Percentiles rank a stretch among this genome's conserved stretches.
Conservation (phyloP, 2,113 vertebrate species). For the Grammomys surdaster region DNA sequence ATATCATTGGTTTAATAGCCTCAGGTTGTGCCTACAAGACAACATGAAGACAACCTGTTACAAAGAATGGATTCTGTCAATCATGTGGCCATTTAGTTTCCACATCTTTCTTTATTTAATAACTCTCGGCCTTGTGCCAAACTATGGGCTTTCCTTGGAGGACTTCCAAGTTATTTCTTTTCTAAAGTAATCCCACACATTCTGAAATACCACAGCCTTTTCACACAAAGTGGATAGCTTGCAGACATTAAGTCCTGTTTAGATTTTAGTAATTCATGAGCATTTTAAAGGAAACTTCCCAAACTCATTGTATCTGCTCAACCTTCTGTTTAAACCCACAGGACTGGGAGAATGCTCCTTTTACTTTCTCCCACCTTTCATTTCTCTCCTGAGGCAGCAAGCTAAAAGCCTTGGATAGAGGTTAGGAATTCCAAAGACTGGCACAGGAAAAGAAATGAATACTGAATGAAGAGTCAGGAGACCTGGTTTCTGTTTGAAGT, state of each 20-base stretch:
- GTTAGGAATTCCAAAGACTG: not conserved
- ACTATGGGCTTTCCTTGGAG: constrained; percentile 65
- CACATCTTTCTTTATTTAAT: constrained; percentile 64
- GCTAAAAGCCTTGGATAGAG: not conserved
- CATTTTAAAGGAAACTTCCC: constrained; percentile 61
- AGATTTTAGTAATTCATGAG: constrained; percentile 57
- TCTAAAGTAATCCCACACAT: constrained; percentile 53
- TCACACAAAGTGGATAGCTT: constrained; percentile 51
- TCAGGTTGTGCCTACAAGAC: not conserved
- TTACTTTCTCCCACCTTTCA: not conserved
- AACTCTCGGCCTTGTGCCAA: constrained; percentile 69
- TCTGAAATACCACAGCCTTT: constrained; percentile 62
- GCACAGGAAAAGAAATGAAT: not conserved
- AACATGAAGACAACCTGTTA: constrained; percentile 8
- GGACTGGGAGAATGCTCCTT: not conserved
- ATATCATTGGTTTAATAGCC: not conserved
- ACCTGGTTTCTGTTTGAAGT: not conserved
- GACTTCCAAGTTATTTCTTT: constrained; percentile 64
- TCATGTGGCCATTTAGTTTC: constrained; percentile 44
- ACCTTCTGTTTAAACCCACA: not conserved
- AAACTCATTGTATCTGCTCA: constrained; percentile 14
- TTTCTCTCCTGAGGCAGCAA: constrained; percentile 12
- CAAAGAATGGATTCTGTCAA: constrained; percentile 45
- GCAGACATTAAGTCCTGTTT: constrained; percentile 43
- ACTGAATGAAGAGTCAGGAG: constrained; percentile 9